These are phyloP conservation scores for Melangyna quadrimaculata DNA, from an alignment of 2,888 invertebrate species.

Conservation along the genomic window DNA sequence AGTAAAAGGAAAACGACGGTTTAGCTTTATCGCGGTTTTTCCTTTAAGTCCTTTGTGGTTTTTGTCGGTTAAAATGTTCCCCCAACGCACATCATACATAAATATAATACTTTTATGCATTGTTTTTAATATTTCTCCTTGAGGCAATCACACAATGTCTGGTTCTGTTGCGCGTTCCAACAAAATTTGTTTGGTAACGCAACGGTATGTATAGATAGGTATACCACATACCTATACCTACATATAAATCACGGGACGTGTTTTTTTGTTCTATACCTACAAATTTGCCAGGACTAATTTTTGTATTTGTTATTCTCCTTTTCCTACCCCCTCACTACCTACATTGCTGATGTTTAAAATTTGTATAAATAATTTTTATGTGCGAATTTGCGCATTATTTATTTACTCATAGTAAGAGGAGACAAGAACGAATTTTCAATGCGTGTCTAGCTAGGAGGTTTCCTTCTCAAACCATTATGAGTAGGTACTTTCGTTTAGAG, in stretches of 20 bases:
- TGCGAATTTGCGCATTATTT: slow-evolving; percentile 24
- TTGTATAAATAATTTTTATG: slow-evolving; percentile 31
- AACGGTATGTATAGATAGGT: neutral
- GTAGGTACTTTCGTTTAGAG: slow-evolving; percentile 8
- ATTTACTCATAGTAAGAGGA: slow-evolving; percentile 28
- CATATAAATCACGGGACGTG: slow-evolving; percentile 58
- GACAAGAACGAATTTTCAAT: slow-evolving; percentile 34
- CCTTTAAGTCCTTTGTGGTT: slow-evolving; percentile 60
- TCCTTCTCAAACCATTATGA: neutral
- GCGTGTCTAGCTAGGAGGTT: slow-evolving; percentile 56
- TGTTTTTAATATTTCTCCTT: slow-evolving; percentile 61
- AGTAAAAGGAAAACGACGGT: slow-evolving; percentile 67
- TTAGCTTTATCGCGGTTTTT: slow-evolving; percentile 72
- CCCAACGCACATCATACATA: slow-evolving; percentile 9
- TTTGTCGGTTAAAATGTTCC: slow-evolving; percentile 47
- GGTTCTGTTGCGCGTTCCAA: slow-evolving; percentile 13
- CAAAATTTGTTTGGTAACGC: slow-evolving; percentile 36
- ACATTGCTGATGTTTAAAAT: neutral
- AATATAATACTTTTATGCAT: slow-evolving; percentile 8
- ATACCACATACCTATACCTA: neutral
- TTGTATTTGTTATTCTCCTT: slow-evolving; percentile 13
- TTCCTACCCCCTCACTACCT: neutral
- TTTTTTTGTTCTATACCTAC: slow-evolving; percentile 18
- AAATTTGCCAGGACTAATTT: slow-evolving; percentile 66
- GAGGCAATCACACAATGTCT: slow-evolving; percentile 55